Conservation (phyloP, 1,140 invertebrate genomes). For the Drosophila burlai region DNA sequence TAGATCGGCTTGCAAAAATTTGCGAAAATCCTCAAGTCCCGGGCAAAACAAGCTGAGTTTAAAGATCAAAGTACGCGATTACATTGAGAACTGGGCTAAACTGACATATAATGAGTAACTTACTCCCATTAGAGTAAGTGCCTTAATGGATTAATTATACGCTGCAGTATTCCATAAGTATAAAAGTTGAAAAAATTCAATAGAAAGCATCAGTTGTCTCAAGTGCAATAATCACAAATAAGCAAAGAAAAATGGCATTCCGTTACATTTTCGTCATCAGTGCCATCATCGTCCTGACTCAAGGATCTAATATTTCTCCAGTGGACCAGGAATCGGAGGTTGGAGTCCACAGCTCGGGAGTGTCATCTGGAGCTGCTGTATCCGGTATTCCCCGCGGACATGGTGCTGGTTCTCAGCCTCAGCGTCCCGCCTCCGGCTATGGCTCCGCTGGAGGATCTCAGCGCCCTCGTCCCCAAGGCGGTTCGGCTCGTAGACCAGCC, state of each 20-base stretch:
- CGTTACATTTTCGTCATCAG: constrained; percentile 26
- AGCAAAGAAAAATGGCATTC: constrained; percentile 18
- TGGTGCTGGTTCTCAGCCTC: constrained; percentile 6
- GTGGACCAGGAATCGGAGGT: constrained; percentile 14
- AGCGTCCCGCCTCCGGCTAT: constrained; percentile 9
- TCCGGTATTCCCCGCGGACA: not conserved
- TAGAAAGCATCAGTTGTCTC: constrained; percentile 8
- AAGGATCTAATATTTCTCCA: constrained; percentile 28
- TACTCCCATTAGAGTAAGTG: not conserved
- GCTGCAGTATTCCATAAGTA: not conserved
- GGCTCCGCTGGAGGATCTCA: constrained; percentile 13
- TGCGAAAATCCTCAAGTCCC: not conserved
- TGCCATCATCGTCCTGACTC: constrained; percentile 26
- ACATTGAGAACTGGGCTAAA: not conserved
- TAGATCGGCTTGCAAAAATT: too few relatives aligned
- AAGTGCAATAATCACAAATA: constrained; percentile 11
- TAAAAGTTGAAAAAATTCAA: not conserved
- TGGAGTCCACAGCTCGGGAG: constrained; percentile 12
- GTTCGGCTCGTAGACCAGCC: constrained; percentile 1
- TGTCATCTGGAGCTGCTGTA: constrained; percentile 9
- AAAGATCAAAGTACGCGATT: not conserved
- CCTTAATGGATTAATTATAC: not conserved
- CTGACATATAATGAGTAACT: not conserved
- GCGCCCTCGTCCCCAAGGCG: constrained; percentile 14
- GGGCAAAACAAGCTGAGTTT: not conserved